A percentile compares a stretch with the other conserved stretches of the same genome.
Conservation (phyloP, 2,113 vertebrate species). For the Arothron firmamentum region DNA sequence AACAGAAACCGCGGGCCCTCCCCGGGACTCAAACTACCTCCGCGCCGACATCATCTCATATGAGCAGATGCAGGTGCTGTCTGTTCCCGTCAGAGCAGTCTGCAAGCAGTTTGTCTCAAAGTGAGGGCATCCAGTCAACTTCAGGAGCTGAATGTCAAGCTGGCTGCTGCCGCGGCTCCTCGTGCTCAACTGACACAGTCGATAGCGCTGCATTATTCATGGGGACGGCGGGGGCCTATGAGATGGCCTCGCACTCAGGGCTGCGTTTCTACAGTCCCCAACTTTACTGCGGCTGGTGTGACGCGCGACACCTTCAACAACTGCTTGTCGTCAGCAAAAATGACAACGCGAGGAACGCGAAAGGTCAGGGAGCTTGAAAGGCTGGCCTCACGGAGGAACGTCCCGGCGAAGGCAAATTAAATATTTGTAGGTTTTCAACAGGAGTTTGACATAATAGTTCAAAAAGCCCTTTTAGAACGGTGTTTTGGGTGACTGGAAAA, state of each 20-base stretch:
- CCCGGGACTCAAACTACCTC: conserved; percentile 23
- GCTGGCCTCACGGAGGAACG: too few species aligned
- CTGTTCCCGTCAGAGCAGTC: conserved; percentile 53
- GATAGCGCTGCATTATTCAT: conserved; percentile 76
- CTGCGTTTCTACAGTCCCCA: conserved; percentile 61
- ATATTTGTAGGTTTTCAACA: conserved; percentile 7
- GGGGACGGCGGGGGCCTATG: conserved; percentile 38
- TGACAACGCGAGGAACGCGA: conserved; percentile 46
- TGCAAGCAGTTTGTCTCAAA: conserved; percentile 66
- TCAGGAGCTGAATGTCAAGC: conserved; percentile 67
- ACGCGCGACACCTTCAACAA: conserved; percentile 60
- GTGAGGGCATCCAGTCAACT: conserved; percentile 68
- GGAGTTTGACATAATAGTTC: conserved; percentile 24
- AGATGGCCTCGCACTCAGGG: conserved; percentile 64
- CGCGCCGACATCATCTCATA: conserved; percentile 20
- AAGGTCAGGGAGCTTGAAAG: conserved; percentile 30
- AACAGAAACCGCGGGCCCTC: conserved; percentile 8
- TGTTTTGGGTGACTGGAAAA: neutral
- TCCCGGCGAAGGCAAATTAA: neutral
- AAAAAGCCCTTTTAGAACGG: conserved; percentile 2
- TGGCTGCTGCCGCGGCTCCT: conserved; percentile 52
- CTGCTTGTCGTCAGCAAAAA: conserved; percentile 64
- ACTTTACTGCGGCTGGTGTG: conserved; percentile 51
- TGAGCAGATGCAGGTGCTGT: conserved; percentile 53
- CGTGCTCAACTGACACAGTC: conserved; percentile 66